Evolutionary conservation across 2,888 invertebrate genomes (phyloP).

Genomic region (Megastigmus dorsalis): DNA sequence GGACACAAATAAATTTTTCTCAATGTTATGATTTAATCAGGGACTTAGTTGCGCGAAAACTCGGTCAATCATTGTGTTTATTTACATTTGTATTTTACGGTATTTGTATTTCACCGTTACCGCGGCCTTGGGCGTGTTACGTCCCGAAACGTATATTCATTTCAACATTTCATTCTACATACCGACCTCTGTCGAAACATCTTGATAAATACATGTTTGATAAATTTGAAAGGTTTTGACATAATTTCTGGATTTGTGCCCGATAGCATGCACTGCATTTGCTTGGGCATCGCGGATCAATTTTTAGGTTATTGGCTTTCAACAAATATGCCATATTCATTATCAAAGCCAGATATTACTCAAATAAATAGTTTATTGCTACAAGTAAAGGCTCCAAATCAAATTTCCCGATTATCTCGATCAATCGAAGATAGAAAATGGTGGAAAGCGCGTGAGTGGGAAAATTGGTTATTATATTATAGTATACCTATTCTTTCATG

Average conservation of each 20-base stretch:
- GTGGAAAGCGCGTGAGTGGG: conserved; percentile 54
- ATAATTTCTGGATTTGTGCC: conserved; percentile 50
- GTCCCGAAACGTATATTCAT: no score
- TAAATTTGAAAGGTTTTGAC: conserved; percentile 42
- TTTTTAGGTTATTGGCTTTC: conserved; percentile 50
- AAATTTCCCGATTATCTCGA: conserved; percentile 39
- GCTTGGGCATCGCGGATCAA: conserved; percentile 34
- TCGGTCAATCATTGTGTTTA: no score
- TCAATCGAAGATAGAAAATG: conserved; percentile 28
- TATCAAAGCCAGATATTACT: not conserved
- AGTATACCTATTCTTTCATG: conserved; percentile 45
- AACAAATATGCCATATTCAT: no score
- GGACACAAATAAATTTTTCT: no score
- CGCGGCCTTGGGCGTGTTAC: no score
- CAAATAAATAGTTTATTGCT: conserved; percentile 9
- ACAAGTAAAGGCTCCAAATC: conserved; percentile 37
- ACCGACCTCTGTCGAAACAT: no score
- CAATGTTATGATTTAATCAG: no score
- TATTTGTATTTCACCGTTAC: no score
- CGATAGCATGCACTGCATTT: conserved; percentile 49
- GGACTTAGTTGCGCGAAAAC: no score
- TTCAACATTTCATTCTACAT: no score
- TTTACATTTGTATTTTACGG: no score
- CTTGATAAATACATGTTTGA: no score
- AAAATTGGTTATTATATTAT: conserved; percentile 54